These are phyloP conservation scores for Pangasius djambal DNA, from an alignment of 2,797 vertebrate genomes.

Conservation along the genomic window DNA sequence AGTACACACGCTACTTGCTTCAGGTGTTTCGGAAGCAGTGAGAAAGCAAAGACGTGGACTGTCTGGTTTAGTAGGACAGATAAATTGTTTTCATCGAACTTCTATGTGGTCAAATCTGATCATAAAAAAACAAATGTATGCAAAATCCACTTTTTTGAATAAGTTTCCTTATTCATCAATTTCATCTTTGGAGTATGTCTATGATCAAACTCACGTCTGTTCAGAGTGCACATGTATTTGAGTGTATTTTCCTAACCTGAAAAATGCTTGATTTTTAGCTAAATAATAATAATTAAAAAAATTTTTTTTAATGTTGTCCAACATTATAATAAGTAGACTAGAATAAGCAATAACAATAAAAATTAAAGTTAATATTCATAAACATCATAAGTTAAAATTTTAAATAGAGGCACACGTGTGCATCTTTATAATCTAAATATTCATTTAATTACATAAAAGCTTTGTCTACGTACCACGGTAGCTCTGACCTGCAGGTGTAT, in stretches of 20 bases:
- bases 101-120: neutral
- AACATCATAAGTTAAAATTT: neutral
- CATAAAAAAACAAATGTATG: neutral
- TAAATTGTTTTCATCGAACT: neutral
- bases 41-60: neutral
- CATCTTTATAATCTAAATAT: neutral
- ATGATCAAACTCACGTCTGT: neutral
- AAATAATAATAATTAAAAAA: neutral
- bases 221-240: neutral
- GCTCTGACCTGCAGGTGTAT: neutral
- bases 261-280: neutral
- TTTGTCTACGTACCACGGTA: neutral
- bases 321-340: neutral
- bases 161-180: neutral
- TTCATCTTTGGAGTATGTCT: neutral
- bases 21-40: neutral
- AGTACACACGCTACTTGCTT: neutral
- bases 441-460: neutral
- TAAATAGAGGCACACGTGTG: neutral
- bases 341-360: neutral
- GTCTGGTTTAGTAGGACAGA: neutral
- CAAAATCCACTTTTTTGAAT: neutral
- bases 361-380: neutral
- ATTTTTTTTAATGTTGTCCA: neutral
- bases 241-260: neutral